Evolutionary conservation across 2,797 vertebrate species (phyloP), one percentile per base, ranked within the genome.

Genomic region (Acanthurus leucopareius): DNA sequence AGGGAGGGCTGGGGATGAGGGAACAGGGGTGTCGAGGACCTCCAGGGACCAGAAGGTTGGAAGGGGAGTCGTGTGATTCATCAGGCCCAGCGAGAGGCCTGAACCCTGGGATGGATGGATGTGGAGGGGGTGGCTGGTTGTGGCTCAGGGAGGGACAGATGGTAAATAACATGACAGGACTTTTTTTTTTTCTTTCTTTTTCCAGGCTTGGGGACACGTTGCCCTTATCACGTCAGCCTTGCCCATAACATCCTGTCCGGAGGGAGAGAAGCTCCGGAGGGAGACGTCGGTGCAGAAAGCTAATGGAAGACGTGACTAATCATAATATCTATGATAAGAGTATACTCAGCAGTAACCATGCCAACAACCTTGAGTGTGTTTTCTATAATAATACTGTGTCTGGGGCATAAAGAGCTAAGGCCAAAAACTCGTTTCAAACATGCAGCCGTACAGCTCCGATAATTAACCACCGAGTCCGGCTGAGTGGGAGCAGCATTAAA

Each of bases 291-390:
- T 75, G 72, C 70, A 66, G 70, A 82, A 80, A 76, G 65, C 83
- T 79, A 87, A 86, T 82, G 85, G 79, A 68, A 81, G 71, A 90
- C 47, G 65, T 88, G 90, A 87, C 85, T 74, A 86, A 91, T 92
- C 75, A 89, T 80, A 68, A 79, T 68, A 83, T 92, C 76, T 83
- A 67, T 47, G 77, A 88, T 87, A 74, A 86, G 68, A 88, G 56
- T 60, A 60, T 28, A 75, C 79, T 88, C 79, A 78, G 72, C 68
- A 56, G 80, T 74, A 84, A 73, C 88, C 71, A 83, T 80, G 87
- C 71, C 84, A 91, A 86, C 76, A 77, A 80, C 75, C 75, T 80
- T 79, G 60, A 81, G 73, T 78, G 38, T 85, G 69, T 82, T 70
- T 83, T 86, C 75, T 79, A 64, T 56, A 77, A 77, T 69, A 73